These are phyloP conservation scores for Molossus alvarezi DNA, from an alignment of 2,797 vertebrate species.

Conservation along the genomic window DNA sequence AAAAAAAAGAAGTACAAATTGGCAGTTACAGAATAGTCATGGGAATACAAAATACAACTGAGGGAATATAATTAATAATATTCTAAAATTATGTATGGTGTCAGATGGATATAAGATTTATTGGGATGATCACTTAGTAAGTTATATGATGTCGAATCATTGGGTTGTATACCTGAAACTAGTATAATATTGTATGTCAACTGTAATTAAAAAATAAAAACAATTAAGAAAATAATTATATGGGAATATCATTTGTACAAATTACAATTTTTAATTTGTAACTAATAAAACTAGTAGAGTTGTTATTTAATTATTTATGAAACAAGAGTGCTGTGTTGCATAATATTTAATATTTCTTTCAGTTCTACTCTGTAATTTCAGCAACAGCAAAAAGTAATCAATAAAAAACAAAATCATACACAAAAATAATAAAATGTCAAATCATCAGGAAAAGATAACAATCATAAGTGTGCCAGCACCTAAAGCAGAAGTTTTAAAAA, in stretches of 20 bases:
- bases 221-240: neutral
- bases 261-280: too few relatives aligned
- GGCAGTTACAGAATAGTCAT: neutral
- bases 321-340: neutral
- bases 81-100: neutral
- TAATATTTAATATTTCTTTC: conserved; percentile 29
- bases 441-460: neutral
- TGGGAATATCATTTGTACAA: neutral
- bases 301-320: conserved; percentile 40
- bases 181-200: neutral
- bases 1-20: neutral
- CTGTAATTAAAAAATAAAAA: neutral
- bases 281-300: neutral
- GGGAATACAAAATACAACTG: neutral
- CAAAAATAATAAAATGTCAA: neutral
- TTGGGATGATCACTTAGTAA: neutral
- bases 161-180: neutral
- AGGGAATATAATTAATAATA: neutral
- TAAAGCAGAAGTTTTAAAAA: neutral
- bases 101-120: neutral
- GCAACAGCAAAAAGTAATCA: conserved; percentile 17
- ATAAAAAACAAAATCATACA: neutral
- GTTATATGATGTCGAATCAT: neutral
- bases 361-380: neutral
- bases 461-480: neutral